phyloP scores from a whole-genome alignment of 2,888 invertebrate species.

The Punctoribates punctum region DNA sequence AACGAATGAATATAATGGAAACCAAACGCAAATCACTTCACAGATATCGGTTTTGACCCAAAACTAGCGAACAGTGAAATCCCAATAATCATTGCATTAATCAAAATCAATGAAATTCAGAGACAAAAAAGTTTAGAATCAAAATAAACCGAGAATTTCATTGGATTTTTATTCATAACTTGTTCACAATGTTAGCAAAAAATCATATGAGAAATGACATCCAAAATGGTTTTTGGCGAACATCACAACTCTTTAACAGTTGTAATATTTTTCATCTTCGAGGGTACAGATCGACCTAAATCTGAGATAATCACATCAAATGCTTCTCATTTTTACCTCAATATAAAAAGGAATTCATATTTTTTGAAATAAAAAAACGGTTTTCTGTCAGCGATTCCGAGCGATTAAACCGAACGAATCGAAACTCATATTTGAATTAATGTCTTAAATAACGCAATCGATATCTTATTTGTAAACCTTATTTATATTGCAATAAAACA shows the following conservation, averaged over 20 bases:
- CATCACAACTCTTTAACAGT: too few species aligned
- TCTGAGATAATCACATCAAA: background rate
- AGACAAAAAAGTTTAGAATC: background rate
- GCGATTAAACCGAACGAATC: background rate
- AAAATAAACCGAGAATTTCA: background rate
- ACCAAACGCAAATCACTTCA: background rate
- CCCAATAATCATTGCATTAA: background rate
- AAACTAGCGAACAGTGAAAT: background rate
- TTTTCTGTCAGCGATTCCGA: too few species aligned
- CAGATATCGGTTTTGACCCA: background rate
- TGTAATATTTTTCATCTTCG: background rate
- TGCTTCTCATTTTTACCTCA: background rate
- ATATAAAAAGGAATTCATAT: too few species aligned
- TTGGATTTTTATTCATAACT: too few species aligned
- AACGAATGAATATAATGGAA: background rate
- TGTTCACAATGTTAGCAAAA: too few species aligned
- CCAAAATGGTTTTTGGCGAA: background rate
- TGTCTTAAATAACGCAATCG: too few species aligned
- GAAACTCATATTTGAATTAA: too few species aligned
- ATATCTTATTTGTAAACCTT: too few species aligned
- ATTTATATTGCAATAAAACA: too few species aligned
- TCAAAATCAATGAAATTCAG: background rate
- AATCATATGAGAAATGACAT: conserved; percentile 23
- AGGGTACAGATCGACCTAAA: conserved; percentile 22
- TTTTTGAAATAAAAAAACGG: too few species aligned